Conservation (phyloP, 37 sponge, comb jelly and placozoan genomes). For the Amphimedon queenslandica region DNA sequence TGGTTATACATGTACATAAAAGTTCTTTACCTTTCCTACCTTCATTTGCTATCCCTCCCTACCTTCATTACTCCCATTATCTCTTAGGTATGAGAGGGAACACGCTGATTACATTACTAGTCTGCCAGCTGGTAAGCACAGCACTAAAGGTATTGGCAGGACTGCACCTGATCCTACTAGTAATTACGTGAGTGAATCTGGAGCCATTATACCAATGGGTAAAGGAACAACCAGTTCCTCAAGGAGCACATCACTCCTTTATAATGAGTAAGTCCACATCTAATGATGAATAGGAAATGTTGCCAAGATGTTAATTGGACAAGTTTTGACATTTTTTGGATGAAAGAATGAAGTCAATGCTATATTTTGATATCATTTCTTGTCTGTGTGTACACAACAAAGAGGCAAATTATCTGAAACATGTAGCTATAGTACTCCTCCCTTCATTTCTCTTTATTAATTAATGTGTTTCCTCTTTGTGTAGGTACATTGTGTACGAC, state of each 20-base stretch:
- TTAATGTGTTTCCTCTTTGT: neutral
- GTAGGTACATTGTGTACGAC: slow-evolving; percentile 96
- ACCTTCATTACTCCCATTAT: too few relatives aligned
- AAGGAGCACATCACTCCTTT: slow-evolving; percentile 70
- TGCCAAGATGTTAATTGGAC: neutral
- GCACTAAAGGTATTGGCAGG: slow-evolving; percentile 91
- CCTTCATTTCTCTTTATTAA: neutral
- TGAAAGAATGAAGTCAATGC: neutral
- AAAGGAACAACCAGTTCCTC: slow-evolving; percentile 19
- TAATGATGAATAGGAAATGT: neutral
- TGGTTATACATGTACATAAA: too few relatives aligned
- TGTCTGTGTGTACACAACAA: too few relatives aligned
- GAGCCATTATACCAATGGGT: slow-evolving; percentile 82
- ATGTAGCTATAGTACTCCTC: too few relatives aligned
- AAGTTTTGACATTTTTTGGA: neutral
- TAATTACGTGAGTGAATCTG: slow-evolving; percentile 19
- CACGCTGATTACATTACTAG: slow-evolving; percentile 71
- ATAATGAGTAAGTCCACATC: slow-evolving; percentile 97
- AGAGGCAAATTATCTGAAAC: too few relatives aligned
- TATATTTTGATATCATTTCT: too few relatives aligned
- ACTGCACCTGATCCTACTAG: slow-evolving; percentile 73
- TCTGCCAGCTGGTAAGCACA: slow-evolving; percentile 93
- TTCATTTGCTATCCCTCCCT: too few relatives aligned
- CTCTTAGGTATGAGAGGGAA: slow-evolving; percentile 68
- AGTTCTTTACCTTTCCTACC: too few relatives aligned